Base-by-base conservation (phyloP, 2,888 invertebrate species). In the Parnassius apollo region DNA sequence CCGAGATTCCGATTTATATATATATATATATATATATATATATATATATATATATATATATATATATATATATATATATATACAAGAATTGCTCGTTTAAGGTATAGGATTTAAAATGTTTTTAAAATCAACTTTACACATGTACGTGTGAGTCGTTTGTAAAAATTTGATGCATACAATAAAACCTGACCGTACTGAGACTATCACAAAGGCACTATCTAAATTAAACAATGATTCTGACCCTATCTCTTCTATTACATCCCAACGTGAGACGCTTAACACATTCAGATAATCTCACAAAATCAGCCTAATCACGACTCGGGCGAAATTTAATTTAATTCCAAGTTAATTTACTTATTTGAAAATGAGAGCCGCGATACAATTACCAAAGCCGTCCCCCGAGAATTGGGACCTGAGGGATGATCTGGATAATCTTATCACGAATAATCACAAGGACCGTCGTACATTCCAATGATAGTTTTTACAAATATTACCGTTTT, bases 331-430 rank as follows among this genome's bases (percentile, higher is more conserved):
- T 85, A 86, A 90, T 88, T 90, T 85, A 84, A 88, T 87, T 86
- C 81, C 77, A 85, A 84, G 82, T 88, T 88, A 88, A 89, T 86
- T 88, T 85, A 87, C 83, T 88, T 85, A 88, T 87, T 86, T 83
- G 85, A 84, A 85, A 86, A 83, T 77, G 84, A 85, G 84, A 81
- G 78, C 74, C 75, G 74, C 77, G 78, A 75, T 77, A 78, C 78
- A 76, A 77, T 76, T 82, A 85, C 81, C 81, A 77, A 75, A 76
- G 70, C 68, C 68, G 71, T 11, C 42, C 61, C 71, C 82, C 82
- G 75, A 75, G 80, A 73, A 78, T 81, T 81, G 78, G 76, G 74
- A 73, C 68, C 69, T 73, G 69, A 71, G 74, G 81, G 77, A 78
- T 85, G 70, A 83, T 79, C 74, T 70, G 83, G 82, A 83, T 88